Evolutionary conservation across 2,888 invertebrate genomes (phyloP), one percentile per base, ranked within the genome.

Genomic region (Rapana venosa): DNA sequence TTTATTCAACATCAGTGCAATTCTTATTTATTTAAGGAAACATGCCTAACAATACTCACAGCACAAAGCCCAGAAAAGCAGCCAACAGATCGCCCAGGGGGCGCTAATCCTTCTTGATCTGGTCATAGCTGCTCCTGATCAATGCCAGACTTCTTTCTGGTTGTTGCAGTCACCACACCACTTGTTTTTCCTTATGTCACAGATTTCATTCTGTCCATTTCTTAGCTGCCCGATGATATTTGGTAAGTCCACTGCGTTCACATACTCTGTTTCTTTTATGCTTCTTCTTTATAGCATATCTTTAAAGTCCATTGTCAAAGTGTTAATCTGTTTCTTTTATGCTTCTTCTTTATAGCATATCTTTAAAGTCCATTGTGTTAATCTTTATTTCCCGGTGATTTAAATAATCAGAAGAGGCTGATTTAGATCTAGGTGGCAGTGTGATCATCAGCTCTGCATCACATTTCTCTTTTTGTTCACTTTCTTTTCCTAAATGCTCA

Each of bases 91-190:
- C 17, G 36, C 22, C 81, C 81, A 81, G 36, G 81, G 81, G 81
- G 81, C 81, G 36, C 35, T 81, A 81, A 81, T 81, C 81, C 81
- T 26, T 20, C 81, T 36, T n/a, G 81, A 35, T 22, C n/a, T 81
- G 11, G 81, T 36, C 81, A 81, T 81, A 4, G 81, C n/a, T 35
- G 81, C 81, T 22, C 81, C 17, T 81, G 81, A 36, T 6, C 36
- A 22, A 36, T 17, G 22, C 81, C 35, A 20, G 81, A 77, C 17
- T 32, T 35, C 81, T 4, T 13, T 4, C 30, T 32, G 4, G 20
- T 22, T n/a, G 36, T 22, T 2, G 35, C 36, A 36, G 36, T 22
- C 81, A 36, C 26, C 13, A 58, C 15, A 30, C 32, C 13, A 17
- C 22, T 70, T 70, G 61, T 61, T 61, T 61, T 61, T 61, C 1